These are phyloP conservation scores for Tipula lateralis DNA, from an alignment of 2,888 invertebrate species.

Conservation along the genomic window DNA sequence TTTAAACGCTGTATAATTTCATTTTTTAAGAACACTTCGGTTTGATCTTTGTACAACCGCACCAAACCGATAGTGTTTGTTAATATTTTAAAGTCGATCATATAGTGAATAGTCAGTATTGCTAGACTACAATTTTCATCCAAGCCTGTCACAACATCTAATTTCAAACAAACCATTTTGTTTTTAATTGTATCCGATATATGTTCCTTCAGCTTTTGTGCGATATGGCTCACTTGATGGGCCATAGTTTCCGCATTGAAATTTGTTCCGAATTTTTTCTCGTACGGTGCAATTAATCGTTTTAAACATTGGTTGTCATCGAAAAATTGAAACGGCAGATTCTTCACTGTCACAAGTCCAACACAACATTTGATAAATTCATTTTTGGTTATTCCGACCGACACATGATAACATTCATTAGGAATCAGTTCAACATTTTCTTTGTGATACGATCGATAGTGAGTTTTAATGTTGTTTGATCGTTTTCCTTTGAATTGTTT, in stretches of 20 bases:
- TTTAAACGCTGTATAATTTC: constrained; percentile 33
- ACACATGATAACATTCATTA: background rate
- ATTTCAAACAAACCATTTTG: constrained; percentile 33
- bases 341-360: constrained; percentile 28
- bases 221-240: background rate
- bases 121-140: constrained; percentile 31
- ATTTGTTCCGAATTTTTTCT: constrained; percentile 30
- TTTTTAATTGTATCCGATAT: constrained; percentile 27
- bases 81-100: constrained; percentile 33
- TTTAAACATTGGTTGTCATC: constrained; percentile 31
- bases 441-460: background rate
- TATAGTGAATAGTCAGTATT: constrained; percentile 34
- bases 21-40: constrained; percentile 33
- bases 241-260: constrained; percentile 27
- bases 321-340: constrained; percentile 32
- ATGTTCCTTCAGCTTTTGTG: constrained; percentile 32
- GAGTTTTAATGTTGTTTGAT: background rate
- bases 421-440: background rate
- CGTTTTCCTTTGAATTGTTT: background rate
- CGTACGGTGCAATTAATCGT: constrained; percentile 31
- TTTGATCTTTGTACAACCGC: constrained; percentile 32
- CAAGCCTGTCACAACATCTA: constrained; percentile 33
- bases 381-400: constrained; percentile 29
- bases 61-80: constrained; percentile 32
- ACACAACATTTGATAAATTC: constrained; percentile 32